Conservation (phyloP, 2,888 invertebrate species). For the Byasa hedistus region DNA sequence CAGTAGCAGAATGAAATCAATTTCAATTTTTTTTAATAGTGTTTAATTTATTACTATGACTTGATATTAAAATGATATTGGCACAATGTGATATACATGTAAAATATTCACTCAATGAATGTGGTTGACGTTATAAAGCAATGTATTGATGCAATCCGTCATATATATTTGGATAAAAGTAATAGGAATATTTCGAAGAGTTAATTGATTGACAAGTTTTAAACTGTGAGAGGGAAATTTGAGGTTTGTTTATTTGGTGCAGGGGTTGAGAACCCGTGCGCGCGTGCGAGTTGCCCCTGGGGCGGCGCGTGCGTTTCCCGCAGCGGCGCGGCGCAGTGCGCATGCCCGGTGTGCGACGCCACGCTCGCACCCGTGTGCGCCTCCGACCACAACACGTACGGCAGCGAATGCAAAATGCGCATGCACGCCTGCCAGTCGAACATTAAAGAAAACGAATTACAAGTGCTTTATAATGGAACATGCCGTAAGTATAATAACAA, state of each 20-base stretch:
- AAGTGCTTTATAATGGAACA: slow-evolving; percentile 81
- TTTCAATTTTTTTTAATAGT: too few species aligned
- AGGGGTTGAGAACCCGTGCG: slow-evolving; percentile 81
- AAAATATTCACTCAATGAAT: too few species aligned
- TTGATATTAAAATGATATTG: too few species aligned
- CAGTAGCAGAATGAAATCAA: too few species aligned
- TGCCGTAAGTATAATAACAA: slow-evolving; percentile 62
- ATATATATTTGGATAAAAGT: neutral
- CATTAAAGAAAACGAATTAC: slow-evolving; percentile 82
- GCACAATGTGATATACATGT: too few species aligned
- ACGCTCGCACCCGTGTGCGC: slow-evolving; percentile 88
- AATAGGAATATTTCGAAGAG: neutral
- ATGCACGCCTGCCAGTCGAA: slow-evolving; percentile 89
- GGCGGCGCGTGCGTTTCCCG: slow-evolving; percentile 85
- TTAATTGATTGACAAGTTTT: too few species aligned
- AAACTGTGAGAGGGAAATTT: too few species aligned
- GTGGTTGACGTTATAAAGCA: too few species aligned
- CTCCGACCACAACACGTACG: slow-evolving; percentile 88
- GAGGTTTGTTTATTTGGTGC: neutral
- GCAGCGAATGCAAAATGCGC: slow-evolving; percentile 90
- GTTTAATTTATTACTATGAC: too few species aligned
- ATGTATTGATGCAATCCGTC: neutral
- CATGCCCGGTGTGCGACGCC: slow-evolving; percentile 87
- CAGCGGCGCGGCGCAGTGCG: slow-evolving; percentile 82
- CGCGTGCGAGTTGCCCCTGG: slow-evolving; percentile 80